Evolutionary conservation across 2,797 vertebrate genomes (phyloP).

Genomic region (Falco peregrinus): DNA sequence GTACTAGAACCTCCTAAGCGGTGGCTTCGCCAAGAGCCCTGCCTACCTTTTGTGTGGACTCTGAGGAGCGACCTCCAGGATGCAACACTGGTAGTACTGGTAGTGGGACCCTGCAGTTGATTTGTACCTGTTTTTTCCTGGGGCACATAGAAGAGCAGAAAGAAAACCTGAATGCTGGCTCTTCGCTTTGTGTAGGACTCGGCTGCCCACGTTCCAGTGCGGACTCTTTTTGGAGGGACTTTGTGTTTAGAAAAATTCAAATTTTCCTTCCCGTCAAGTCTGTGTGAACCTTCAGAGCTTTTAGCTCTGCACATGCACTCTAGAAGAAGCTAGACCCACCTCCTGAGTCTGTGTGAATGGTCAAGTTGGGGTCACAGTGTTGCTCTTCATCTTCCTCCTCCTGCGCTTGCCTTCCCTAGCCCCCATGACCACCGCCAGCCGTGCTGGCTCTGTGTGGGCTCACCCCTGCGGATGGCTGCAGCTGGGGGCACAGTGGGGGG

Average conservation of each 20-base stretch:
- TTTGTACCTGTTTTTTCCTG: neutral
- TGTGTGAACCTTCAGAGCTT: neutral
- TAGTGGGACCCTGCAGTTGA: neutral
- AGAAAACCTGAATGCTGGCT: neutral
- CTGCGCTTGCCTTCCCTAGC: neutral
- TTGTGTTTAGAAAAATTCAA: neutral
- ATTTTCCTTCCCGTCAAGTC: neutral
- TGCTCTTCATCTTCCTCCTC: neutral
- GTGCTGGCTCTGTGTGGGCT: neutral
- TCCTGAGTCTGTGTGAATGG: neutral
- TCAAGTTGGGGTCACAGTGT: neutral
- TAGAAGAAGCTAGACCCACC: neutral
- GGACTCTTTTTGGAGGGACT: neutral
- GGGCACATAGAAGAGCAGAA: neutral
- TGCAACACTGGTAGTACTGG: no score
- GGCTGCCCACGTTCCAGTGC: neutral
- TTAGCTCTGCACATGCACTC: rapidly evolving
- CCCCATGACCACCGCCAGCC: neutral
- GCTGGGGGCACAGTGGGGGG: neutral
- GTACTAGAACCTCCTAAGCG: neutral
- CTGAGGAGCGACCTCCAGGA: neutral
- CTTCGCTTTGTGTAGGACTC: neutral
- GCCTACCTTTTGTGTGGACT: neutral
- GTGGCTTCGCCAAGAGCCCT: neutral
- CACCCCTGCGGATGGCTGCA: neutral